Base-by-base conservation (phyloP, 2,113 vertebrate species). In the Gila orcuttii region DNA sequence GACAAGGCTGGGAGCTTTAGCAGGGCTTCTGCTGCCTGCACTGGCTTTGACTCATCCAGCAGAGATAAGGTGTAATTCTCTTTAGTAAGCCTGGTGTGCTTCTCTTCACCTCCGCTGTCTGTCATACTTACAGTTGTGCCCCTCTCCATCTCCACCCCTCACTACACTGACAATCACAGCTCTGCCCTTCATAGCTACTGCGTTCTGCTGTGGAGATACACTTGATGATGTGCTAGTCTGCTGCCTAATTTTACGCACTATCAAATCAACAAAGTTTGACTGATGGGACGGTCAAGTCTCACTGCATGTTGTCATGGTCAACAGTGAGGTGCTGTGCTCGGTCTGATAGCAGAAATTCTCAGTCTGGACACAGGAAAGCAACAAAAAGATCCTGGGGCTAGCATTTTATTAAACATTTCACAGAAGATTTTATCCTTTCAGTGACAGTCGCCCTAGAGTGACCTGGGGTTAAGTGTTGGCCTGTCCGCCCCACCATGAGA, bases 251-350 rank as follows among this genome's bases (percentile, higher is more conserved):
- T 71, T 71, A 80, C 13, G 45, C n/a, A 42, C 31, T 79, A 50
- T 79, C 62, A 57, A 71, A 85, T 79, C 76, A 60, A 71, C 82
- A 71, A 25, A 69, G 82, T 83, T 83, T 73, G 66, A 83, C 66
- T 73, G 47, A 83, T 55, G 68, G 31, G 28, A 57, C 13, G 33
- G 31, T 73, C 79, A 36, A 79, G 57, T 25, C 55, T 62, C 4
- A 47, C 45, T 69, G 80, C 36, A 42, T 62, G 77, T 62, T 79
- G 57, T 79, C 77, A 59, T 73, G 64, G 68, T 83, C 50, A 71
- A 59, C 47, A 71, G 68, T 42, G 28, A 57, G 59, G 64, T 52
- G 45, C n/a, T 68, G 47, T 55, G 19, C 23, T 39, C 21, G 1
- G 31, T 57, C 62, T 45, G 36, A 25, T 39, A 80, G 78, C 12